Conservation (phyloP, 2,888 invertebrate genomes). For the Monochamus alternatus region DNA sequence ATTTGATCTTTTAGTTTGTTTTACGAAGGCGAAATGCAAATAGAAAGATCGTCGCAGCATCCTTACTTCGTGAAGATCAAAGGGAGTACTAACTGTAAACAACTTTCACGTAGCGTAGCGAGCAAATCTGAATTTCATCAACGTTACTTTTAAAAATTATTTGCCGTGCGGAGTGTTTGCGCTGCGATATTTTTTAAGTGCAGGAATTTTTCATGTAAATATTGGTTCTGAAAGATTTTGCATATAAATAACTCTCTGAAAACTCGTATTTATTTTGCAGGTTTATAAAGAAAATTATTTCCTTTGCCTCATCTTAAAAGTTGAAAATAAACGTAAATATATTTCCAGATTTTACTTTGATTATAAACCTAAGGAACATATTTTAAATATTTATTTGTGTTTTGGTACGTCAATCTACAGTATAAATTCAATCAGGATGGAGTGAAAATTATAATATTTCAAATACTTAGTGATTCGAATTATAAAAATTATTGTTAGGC, state of each 20-base stretch:
- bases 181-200: background rate
- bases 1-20: slow-evolving; percentile 4
- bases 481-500: no score
- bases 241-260: background rate
- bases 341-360: no score
- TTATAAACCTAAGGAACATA: no score
- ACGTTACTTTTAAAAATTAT: background rate
- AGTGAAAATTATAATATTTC: no score
- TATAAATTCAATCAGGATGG: no score
- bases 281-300: no score
- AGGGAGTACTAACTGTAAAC: slow-evolving; percentile 5
- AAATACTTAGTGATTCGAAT: no score
- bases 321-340: no score
- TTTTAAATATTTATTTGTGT: no score
- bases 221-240: background rate
- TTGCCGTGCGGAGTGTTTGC: background rate
- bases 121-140: slow-evolving; percentile 6
- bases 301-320: no score
- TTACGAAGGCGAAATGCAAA: background rate
- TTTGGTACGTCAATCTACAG: no score
- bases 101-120: background rate
- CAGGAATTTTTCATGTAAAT: background rate
- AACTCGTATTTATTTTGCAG: no score
- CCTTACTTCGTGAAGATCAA: slow-evolving; percentile 3
- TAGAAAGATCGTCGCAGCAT: slow-evolving; percentile 3